Percentiles rank a stretch among this genome's conserved stretches.
Conservation (phyloP, 2,113 vertebrate genomes). For the Cepphus grylle region DNA sequence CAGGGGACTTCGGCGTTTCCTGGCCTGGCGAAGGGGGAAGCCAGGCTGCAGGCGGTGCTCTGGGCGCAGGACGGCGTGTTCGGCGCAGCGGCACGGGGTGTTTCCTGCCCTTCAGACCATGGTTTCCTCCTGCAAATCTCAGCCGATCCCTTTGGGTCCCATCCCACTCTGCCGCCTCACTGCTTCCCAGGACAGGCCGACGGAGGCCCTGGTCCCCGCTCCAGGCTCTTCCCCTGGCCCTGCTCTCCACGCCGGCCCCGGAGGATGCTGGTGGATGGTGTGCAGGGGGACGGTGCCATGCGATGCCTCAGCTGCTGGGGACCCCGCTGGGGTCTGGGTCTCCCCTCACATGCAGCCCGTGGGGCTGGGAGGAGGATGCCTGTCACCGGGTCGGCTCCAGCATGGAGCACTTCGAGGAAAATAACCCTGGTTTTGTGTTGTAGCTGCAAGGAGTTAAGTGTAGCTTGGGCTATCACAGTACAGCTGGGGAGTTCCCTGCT, state of each 20-base stretch:
- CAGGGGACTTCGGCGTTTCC: accelerated
- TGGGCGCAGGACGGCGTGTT: accelerated
- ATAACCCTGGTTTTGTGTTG: background rate
- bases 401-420: background rate
- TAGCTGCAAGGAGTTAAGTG: accelerated
- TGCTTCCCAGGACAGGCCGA: background rate
- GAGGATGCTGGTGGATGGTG: background rate
- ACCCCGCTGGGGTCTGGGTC: background rate
- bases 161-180: accelerated
- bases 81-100: background rate
- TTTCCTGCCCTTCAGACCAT: background rate
- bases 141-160: background rate
- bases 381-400: background rate
- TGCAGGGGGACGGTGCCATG: background rate
- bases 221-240: background rate
- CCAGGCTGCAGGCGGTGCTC: background rate
- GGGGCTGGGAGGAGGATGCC: background rate
- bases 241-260: too few relatives aligned
- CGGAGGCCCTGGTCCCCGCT: accelerated
- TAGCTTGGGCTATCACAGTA: accelerated
- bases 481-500: background rate
- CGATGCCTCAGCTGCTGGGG: background rate
- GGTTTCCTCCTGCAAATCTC: background rate
- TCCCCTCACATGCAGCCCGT: background rate
- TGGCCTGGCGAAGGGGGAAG: background rate